Evolutionary conservation across 2,888 invertebrate species (phyloP).

Genomic region (Hirtodrosophila trivittata): DNA sequence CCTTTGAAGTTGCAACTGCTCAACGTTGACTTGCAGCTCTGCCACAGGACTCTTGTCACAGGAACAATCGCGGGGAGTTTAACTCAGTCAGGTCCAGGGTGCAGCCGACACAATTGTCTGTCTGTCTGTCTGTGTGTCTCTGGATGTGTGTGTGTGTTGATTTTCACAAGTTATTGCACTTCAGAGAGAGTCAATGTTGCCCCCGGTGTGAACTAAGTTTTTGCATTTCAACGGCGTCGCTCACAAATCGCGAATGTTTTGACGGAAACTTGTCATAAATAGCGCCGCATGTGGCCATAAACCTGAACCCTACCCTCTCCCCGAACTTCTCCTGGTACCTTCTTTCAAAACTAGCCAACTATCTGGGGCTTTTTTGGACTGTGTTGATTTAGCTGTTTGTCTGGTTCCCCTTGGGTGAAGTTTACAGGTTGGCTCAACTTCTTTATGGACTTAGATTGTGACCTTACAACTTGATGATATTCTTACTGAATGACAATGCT

Average conservation of each 20-base stretch:
- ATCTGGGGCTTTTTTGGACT: too few relatives aligned
- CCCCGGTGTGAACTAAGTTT: slow-evolving; percentile 14
- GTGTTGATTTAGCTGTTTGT: slow-evolving; percentile 38
- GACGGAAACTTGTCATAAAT: slow-evolving; percentile 84
- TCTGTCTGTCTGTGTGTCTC: slow-evolving; percentile 13
- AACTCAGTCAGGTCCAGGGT: slow-evolving; percentile 28
- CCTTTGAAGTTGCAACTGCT: slow-evolving; percentile 80
- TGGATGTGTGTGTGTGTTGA: slow-evolving; percentile 32
- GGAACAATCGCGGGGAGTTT: slow-evolving; percentile 12
- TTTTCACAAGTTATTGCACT: slow-evolving; percentile 68
- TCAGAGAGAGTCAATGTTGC: slow-evolving; percentile 26
- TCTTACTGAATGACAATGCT: too few relatives aligned
- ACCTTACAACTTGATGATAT: too few relatives aligned
- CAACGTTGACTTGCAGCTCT: slow-evolving; percentile 13
- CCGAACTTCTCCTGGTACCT: not conserved
- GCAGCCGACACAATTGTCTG: slow-evolving; percentile 31
- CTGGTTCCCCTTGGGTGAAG: slow-evolving; percentile 4
- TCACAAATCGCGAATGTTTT: slow-evolving; percentile 74
- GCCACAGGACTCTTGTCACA: slow-evolving; percentile 6
- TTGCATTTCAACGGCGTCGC: slow-evolving; percentile 28
- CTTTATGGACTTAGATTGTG: too few relatives aligned
- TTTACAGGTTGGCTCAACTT: not conserved
- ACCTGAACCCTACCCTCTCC: slow-evolving; percentile 27
- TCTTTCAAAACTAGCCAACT: not conserved
- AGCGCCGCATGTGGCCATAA: slow-evolving; percentile 79